phyloP scores from a whole-genome alignment of 2,888 invertebrate species.

The Andrena dorsata region DNA sequence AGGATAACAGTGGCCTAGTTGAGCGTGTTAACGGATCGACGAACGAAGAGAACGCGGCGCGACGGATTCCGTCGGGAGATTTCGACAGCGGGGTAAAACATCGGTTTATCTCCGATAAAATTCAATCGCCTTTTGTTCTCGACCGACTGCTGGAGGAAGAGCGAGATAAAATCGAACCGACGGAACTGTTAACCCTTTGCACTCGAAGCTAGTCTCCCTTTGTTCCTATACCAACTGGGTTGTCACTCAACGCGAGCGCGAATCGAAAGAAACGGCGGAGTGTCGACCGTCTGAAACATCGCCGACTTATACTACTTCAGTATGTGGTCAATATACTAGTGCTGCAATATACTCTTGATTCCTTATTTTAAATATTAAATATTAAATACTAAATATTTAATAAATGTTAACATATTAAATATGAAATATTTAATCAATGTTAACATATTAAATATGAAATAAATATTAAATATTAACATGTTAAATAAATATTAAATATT shows the following conservation, averaged over 20 bases:
- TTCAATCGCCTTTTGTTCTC: conserved; percentile 31
- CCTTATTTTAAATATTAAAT: too few relatives aligned
- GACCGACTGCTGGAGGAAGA: not conserved
- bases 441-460: too few relatives aligned
- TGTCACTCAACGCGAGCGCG: not conserved
- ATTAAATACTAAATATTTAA: too few relatives aligned
- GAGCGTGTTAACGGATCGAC: conserved; percentile 12
- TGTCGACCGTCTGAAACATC: not conserved
- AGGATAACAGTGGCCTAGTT: conserved; percentile 1
- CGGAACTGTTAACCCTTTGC: conserved; percentile 6
- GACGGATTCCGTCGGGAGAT: conserved; percentile 4
- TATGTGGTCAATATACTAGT: too few relatives aligned
- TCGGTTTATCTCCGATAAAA: conserved; percentile 33
- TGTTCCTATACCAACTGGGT: not conserved
- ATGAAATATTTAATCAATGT: too few relatives aligned
- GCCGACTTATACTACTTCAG: conserved; percentile 17
- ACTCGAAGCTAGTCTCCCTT: conserved; percentile 2
- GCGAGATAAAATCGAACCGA: conserved; percentile 15
- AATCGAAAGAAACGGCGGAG: not conserved
- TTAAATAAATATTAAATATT: too few relatives aligned
- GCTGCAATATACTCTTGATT: too few relatives aligned
- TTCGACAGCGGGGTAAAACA: conserved; percentile 27
- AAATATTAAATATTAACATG: too few relatives aligned
- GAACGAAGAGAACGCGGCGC: not conserved
- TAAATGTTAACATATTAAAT: too few relatives aligned